Evolutionary conservation across 2,113 vertebrate species (phyloP).

Genomic region (Paracyprichromis sp.): DNA sequence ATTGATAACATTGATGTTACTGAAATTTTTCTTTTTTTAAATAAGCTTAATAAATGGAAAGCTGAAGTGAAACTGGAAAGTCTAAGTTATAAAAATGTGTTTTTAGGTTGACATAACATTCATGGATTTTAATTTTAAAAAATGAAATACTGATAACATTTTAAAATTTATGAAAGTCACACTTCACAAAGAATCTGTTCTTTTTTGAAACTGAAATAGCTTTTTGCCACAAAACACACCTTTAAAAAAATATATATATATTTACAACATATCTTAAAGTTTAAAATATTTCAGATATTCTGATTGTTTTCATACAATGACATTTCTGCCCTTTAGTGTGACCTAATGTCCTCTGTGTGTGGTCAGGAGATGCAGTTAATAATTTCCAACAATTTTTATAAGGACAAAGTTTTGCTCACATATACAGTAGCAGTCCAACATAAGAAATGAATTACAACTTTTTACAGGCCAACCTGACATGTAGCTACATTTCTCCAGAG

Average conservation of each 20-base stretch:
- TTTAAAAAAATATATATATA: accelerated
- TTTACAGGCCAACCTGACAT: not conserved
- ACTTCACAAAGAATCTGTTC: not conserved
- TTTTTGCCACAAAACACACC: not conserved
- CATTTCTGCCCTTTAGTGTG: not conserved
- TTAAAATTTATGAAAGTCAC: not conserved
- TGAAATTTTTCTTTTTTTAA: not conserved
- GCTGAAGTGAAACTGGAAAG: not conserved
- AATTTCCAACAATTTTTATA: not conserved
- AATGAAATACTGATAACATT: not conserved
- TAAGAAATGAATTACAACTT: not conserved
- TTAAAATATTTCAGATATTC: not conserved
- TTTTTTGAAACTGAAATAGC: not conserved
- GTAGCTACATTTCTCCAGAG: not conserved
- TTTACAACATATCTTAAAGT: not conserved
- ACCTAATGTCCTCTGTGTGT: not conserved
- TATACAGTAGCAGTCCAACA: not conserved
- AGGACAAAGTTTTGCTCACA: not conserved
- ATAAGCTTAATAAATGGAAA: not conserved
- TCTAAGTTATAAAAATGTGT: not conserved
- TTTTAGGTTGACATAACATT: not conserved
- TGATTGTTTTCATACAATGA: not conserved
- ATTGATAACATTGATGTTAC: not conserved
- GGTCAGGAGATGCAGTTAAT: not conserved
- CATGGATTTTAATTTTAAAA: not conserved